Conservation (phyloP, 2,888 invertebrate genomes). For the Serrognathus titanus region DNA sequence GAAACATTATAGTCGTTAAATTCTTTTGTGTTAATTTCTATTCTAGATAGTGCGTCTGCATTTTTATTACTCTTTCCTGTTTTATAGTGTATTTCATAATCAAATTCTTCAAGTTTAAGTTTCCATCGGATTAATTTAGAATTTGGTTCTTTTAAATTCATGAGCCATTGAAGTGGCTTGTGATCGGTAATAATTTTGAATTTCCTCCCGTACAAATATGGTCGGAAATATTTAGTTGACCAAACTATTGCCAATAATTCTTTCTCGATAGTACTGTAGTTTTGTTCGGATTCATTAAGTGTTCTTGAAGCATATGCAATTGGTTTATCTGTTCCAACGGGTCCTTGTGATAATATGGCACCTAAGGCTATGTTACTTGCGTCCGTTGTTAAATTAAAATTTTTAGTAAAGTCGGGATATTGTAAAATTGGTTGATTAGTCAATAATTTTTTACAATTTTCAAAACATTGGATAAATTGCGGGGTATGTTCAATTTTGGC, state of each 20-base stretch:
- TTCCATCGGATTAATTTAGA: conserved; percentile 1
- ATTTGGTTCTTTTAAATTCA: conserved; percentile 6
- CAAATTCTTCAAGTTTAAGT: conserved; percentile 1
- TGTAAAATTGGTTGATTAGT: conserved; percentile 15
- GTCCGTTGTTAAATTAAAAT: conserved; percentile 17
- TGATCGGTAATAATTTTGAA: neutral
- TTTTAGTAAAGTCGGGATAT: conserved; percentile 14
- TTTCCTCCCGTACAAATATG: neutral
- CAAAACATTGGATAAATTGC: conserved; percentile 8
- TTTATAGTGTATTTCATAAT: conserved; percentile 5
- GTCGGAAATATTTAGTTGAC: neutral
- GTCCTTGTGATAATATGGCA: conserved; percentile 9
- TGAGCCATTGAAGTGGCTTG: conserved; percentile 3
- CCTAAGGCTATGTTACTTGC: conserved; percentile 13
- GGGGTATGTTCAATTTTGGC: conserved; percentile 10
- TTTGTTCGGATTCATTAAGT: conserved; percentile 9
- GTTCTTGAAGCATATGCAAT: conserved; percentile 12
- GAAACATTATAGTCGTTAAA: too few relatives aligned
- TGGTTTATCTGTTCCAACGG: neutral
- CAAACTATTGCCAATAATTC: too few relatives aligned
- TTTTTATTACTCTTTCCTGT: conserved; percentile 1
- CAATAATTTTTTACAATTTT: conserved; percentile 14
- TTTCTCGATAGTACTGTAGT: conserved; percentile 2
- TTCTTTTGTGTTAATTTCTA: neutral
- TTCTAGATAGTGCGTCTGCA: conserved; percentile 1